Evolutionary conservation across 2,888 invertebrate genomes (phyloP), one percentile per base, ranked within the genome.

Genomic region (Malthinus flaveolus): DNA sequence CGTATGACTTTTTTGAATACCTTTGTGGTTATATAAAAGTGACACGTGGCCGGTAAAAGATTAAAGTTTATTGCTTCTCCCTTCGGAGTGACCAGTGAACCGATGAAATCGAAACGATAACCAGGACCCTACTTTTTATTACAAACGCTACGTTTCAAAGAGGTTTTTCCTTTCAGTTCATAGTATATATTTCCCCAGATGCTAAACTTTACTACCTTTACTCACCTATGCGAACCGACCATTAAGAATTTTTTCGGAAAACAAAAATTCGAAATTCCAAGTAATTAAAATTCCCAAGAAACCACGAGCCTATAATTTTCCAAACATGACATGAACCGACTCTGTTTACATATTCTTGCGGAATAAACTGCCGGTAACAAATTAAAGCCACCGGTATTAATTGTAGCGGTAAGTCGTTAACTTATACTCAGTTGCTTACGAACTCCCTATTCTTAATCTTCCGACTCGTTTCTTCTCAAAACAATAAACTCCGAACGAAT

Each of bases 301-400:
- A 68, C 71, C 71, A 66, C 68, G 62, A 67, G 68, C 66, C 68
- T 67, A 73, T 73, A 72, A 71, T 71, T 72, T 69, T 65, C 67
- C 69, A 69, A 71, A 71, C 68, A 69, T 68, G 70, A 71, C 70
- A 66, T 63, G 66, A 69, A 68, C 64, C 66, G 68, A 67, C 64
- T 68, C 65, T 71, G 70, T 72, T 73, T 73, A 73, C 73, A 73
- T 73, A 73, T 73, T 73, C 70, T 65, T 66, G 68, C 63, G 73
- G 69, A 70, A 69, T 68, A 71, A 72, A 73, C 68, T 73, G 71
- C 71, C 68, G 68, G 68, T 70, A 73, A 73, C 73, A 73, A 74
- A 75, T 74, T 74, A 73, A 72, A 70, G 65, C 70, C 68, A 66
- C 60, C 66, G 70, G 69, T 72, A 72, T 70, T 72, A 72, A 74